phyloP scores from a whole-genome alignment of 2,888 invertebrate species.

The Gari tellinella region DNA sequence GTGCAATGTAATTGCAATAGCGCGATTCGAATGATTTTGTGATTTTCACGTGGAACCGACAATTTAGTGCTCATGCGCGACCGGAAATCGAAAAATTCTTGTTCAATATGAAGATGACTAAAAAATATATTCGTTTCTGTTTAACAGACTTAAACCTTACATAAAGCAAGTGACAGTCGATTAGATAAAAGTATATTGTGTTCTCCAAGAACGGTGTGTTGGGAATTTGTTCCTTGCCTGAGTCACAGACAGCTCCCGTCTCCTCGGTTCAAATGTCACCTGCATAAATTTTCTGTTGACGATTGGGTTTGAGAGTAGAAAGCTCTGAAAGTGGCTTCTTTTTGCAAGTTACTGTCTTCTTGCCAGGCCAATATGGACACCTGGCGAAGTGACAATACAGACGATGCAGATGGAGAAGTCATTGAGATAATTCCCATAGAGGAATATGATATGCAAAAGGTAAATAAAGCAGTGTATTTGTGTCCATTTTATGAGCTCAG shows the following conservation, averaged over 20 bases:
- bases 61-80: slow-evolving; percentile 44
- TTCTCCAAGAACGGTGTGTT: not conserved
- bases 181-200: not conserved
- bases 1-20: no score
- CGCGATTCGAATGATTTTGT: no score
- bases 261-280: slow-evolving; percentile 7
- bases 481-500: no score
- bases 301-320: not conserved
- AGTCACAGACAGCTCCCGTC: not conserved
- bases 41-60: not conserved
- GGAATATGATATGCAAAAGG: slow-evolving; percentile 77
- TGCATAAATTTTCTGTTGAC: slow-evolving; percentile 34
- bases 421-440: slow-evolving; percentile 77
- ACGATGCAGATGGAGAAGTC: slow-evolving; percentile 67
- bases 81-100: slow-evolving; percentile 52
- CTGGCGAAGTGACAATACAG: slow-evolving; percentile 55
- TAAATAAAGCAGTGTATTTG: slow-evolving; percentile 33
- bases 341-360: slow-evolving; percentile 52
- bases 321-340: slow-evolving; percentile 53
- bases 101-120: slow-evolving; percentile 47
- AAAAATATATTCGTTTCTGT: slow-evolving; percentile 34
- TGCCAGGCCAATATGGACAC: slow-evolving; percentile 57
- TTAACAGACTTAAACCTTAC: not conserved
- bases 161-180: not conserved
- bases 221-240: no score